Conservation (phyloP, 2,888 invertebrate genomes). For the Chymomyza procnemis region DNA sequence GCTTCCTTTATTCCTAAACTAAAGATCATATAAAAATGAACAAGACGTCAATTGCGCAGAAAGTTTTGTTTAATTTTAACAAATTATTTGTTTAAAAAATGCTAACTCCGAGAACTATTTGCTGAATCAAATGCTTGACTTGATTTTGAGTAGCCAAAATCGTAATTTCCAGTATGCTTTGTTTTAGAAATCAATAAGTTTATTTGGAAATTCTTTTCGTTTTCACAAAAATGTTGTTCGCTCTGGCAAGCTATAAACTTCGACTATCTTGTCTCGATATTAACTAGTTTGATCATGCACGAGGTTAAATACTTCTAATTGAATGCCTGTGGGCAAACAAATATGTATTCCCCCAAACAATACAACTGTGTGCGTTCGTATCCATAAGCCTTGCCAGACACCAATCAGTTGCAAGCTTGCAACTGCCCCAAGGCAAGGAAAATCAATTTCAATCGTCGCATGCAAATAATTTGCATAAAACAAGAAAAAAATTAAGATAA, state of each 20-base stretch:
- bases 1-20: too few relatives aligned
- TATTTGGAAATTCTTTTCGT: too few relatives aligned
- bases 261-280: not conserved
- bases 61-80: too few relatives aligned
- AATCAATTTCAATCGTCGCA: constrained; percentile 58
- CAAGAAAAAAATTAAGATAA: constrained; percentile 58
- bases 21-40: too few relatives aligned
- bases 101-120: too few relatives aligned
- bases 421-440: constrained; percentile 54
- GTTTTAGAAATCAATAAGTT: too few relatives aligned
- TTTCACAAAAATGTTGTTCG: not conserved
- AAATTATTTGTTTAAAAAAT: too few relatives aligned
- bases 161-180: too few relatives aligned
- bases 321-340: not conserved
- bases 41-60: too few relatives aligned
- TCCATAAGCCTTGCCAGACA: not conserved
- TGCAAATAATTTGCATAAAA: constrained; percentile 43
- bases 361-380: not conserved
- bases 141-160: too few relatives aligned
- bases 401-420: constrained; percentile 22
- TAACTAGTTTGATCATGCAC: not conserved
- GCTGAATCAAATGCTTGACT: too few relatives aligned
- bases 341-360: not conserved
- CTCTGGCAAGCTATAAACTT: not conserved
- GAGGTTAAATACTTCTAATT: not conserved